Evolutionary conservation across 2,113 vertebrate genomes (phyloP).

Genomic region (Pseudois nayaur): DNA sequence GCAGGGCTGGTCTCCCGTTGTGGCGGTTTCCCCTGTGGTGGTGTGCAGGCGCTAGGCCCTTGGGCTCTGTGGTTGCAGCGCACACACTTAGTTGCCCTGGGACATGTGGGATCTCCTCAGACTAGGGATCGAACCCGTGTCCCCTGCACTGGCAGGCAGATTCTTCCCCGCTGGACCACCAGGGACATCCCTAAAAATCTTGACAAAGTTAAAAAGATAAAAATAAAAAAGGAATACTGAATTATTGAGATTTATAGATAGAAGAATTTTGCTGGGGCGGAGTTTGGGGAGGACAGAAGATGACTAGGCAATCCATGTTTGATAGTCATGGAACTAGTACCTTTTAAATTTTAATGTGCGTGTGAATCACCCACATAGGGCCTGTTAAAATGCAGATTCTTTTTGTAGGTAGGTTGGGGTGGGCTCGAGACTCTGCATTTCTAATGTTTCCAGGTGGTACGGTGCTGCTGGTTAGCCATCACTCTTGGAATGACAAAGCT

Average conservation of each 20-base stretch:
- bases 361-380: background rate
- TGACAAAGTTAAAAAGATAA: background rate
- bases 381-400: background rate
- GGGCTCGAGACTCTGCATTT: background rate
- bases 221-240: background rate
- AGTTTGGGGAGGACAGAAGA: background rate
- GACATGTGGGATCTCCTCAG: background rate
- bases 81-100: background rate
- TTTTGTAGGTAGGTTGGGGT: background rate
- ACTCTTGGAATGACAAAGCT: background rate
- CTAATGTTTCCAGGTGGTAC: background rate
- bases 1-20: too few relatives aligned
- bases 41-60: background rate
- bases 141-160: background rate
- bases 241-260: background rate
- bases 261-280: background rate
- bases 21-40: background rate
- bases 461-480: background rate
- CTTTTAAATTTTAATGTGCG: background rate
- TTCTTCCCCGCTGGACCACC: background rate
- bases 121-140: background rate
- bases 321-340: background rate
- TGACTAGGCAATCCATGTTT: background rate
- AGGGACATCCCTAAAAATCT: background rate
- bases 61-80: fast-evolving